Conservation (phyloP, 1,140 invertebrate species). For the Drosophila sulfurigaster region DNA sequence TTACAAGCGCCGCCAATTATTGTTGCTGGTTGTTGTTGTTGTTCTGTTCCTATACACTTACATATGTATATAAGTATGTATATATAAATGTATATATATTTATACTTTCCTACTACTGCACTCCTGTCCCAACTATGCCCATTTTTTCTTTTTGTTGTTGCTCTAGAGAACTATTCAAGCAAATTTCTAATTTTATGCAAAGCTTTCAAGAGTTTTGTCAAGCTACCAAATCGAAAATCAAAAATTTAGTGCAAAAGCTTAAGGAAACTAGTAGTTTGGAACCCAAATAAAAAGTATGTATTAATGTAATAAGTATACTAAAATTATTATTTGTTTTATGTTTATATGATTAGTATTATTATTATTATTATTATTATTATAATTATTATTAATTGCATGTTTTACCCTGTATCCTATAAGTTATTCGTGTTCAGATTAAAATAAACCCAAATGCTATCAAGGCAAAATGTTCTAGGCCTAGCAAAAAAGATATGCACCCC, state of each 20-base stretch:
- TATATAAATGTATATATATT: constrained; percentile 11
- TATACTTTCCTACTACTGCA: constrained; percentile 59
- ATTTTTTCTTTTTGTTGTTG: constrained; percentile 38
- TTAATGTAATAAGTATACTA: constrained; percentile 37
- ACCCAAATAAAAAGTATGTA: constrained; percentile 40
- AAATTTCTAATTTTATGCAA: constrained; percentile 73
- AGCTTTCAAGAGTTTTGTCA: constrained; percentile 61
- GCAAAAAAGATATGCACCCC: constrained; percentile 73
- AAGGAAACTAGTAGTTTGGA: constrained; percentile 39
- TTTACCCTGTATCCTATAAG: constrained; percentile 85
- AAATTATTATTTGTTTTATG: constrained; percentile 36
- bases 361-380: constrained; percentile 44
- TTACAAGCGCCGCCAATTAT: constrained; percentile 84
- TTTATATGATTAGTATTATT: constrained; percentile 41
- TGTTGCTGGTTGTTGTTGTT: constrained; percentile 74
- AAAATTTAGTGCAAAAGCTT: constrained; percentile 65
- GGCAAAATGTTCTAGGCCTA: constrained; percentile 72
- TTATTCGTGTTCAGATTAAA: constrained; percentile 69
- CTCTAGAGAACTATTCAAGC: constrained; percentile 60
- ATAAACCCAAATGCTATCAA: constrained; percentile 65
- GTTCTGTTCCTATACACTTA: constrained; percentile 51
- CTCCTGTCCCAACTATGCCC: constrained; percentile 62
- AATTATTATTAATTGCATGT: constrained; percentile 80
- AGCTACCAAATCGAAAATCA: constrained; percentile 58
- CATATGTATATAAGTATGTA: constrained; percentile 24